phyloP scores from a whole-genome alignment of 2,113 vertebrate species.

The Zootoca vivipara region DNA sequence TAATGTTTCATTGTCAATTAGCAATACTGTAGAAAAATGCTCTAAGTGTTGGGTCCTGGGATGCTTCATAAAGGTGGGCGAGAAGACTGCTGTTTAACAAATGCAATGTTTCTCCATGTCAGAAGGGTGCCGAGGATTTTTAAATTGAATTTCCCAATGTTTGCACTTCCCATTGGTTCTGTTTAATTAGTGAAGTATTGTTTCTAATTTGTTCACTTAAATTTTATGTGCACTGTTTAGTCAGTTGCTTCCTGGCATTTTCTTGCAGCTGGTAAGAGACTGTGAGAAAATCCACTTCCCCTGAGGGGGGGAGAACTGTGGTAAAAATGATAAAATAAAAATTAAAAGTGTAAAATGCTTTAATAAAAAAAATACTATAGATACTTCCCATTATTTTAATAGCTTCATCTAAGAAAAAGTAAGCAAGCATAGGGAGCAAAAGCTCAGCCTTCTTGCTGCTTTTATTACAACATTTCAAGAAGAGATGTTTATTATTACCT shows the following conservation, averaged over 20 bases:
- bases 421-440: conserved; percentile 2
- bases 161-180: conserved; percentile 63
- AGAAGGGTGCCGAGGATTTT: conserved; percentile 60
- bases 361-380: conserved; percentile 49
- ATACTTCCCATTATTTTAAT: conserved; percentile 61
- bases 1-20: conserved; percentile 55
- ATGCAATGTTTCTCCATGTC: conserved; percentile 59
- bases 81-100: conserved; percentile 64
- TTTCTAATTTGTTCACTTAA: conserved; percentile 60
- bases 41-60: conserved; percentile 45
- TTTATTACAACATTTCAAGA: conserved; percentile 44
- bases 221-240: conserved; percentile 62
- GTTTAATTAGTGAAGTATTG: conserved; percentile 67
- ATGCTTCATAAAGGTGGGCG: conserved; percentile 57
- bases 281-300: conserved; percentile 67
- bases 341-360: background rate
- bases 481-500: conserved; percentile 53
- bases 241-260: conserved; percentile 71
- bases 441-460: conserved; percentile 46
- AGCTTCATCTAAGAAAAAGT: conserved; percentile 30
- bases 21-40: conserved; percentile 43
- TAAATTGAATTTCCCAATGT: conserved; percentile 67
- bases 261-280: conserved; percentile 66
- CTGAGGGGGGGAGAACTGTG: conserved; percentile 39
- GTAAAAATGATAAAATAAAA: conserved; percentile 10